A percentile compares a stretch with the other conserved stretches of the same genome.
phyloP scores from a whole-genome alignment of 2,888 invertebrate species.

The Calliphora vomitoria region DNA sequence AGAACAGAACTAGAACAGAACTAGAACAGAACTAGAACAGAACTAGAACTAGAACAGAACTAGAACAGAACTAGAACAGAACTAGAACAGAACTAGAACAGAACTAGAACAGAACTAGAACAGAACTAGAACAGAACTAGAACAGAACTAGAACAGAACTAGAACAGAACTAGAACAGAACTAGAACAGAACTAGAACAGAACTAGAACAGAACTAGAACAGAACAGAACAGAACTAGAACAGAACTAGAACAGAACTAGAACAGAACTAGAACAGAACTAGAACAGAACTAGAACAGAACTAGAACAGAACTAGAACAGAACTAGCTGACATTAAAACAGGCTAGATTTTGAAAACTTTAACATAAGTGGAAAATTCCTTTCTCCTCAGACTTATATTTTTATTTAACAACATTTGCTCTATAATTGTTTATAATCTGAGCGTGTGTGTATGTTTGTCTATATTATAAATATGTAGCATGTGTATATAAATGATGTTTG shows the following conservation, averaged over 20 bases:
- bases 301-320: constrained; percentile 8
- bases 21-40: background rate
- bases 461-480: background rate
- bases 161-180: background rate
- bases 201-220: no score
- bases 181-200: background rate
- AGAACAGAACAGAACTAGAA: background rate
- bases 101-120: background rate
- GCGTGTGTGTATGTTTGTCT: background rate
- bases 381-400: background rate
- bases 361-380: background rate
- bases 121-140: background rate
- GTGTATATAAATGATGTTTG: background rate
- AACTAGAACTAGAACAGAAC: background rate
- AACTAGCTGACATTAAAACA: background rate
- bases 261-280: constrained; percentile 8
- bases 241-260: background rate
- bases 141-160: background rate
- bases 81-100: background rate
- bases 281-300: constrained; percentile 8
- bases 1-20: constrained; percentile 4
- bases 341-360: no score
- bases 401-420: background rate
- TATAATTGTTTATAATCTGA: background rate
- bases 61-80: background rate